Base-by-base conservation (phyloP, 1,140 invertebrate species). In the Drosophila kikkawai region DNA sequence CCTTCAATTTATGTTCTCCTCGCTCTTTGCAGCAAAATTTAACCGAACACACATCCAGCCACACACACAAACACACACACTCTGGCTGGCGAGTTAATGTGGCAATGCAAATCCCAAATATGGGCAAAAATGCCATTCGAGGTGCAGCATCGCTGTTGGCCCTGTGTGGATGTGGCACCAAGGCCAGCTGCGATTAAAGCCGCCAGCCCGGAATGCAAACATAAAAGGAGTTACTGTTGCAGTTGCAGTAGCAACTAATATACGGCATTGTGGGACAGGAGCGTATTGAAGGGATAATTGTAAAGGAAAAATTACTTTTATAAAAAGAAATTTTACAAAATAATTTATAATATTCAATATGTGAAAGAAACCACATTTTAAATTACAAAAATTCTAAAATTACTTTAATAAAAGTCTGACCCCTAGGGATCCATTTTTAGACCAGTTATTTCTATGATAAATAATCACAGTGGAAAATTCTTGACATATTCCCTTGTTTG, bases 141-240 rank as follows among this genome's bases (percentile, higher is more conserved):
- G 77, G 26, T 55, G 77, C 63, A 55, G 56, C 44, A 22, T 42
- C 7, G 15, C 45, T 65, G 12, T 36, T 41, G 29, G 47, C 26
- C 48, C 41, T 36, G 29, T 42, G 41, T 45, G 41, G 63, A 47
- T 60, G 45, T 64, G 67, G 55, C 47, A 47, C 32, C 64, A 80
- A 59, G 68, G 41, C 78, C 64, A 69, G 71, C 39, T 37, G 34
- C 53, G 59, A 56, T 74, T 82, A 73, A 86, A 76, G 85, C 80
- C 80, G 80, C 78, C 80, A 73, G 79, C 75, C 79, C 75, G 63
- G 67, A 75, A 75, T 69, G 79, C 82, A 86, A 79, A 75, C 75
- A 75, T 78, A 61, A 48, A 29, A 42, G 17, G 42, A 37, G 34
- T 19, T n/a, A 71, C 55, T 69, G 19, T 58, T 58, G 37, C 29